Evolutionary conservation across 2,888 invertebrate genomes (phyloP).

Genomic region (Sminthurinus aureus): DNA sequence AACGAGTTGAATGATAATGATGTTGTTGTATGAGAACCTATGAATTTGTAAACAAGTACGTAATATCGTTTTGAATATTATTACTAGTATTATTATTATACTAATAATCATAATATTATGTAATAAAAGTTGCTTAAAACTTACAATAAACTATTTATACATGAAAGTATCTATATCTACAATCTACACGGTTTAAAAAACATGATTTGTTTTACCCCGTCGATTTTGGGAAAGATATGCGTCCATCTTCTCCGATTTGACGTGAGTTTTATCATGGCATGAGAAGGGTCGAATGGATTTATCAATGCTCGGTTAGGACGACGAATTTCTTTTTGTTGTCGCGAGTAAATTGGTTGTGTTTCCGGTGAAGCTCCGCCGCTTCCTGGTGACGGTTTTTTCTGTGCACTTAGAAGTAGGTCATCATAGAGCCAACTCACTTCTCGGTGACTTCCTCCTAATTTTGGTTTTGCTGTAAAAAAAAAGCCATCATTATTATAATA

Average conservation of each 20-base stretch:
- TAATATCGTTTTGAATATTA: no score
- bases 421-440: constrained; percentile 56
- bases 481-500: no score
- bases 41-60: no score
- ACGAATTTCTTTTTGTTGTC: constrained; percentile 47
- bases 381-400: constrained; percentile 47
- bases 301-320: constrained; percentile 84
- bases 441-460: constrained; percentile 43
- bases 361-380: constrained; percentile 56
- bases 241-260: constrained; percentile 97
- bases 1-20: constrained; percentile 75
- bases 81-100: no score
- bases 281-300: constrained; percentile 98
- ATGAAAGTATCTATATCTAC: no score
- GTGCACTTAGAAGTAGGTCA: constrained; percentile 46
- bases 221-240: constrained; percentile 94
- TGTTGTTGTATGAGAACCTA: constrained; percentile 90
- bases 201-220: no score
- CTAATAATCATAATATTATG: no score
- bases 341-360: constrained; percentile 41
- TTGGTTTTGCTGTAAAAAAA: constrained; percentile 54
- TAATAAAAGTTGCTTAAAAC: no score
- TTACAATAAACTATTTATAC: no score
- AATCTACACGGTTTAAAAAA: no score
- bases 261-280: constrained; percentile 94